A percentile compares a stretch with the other conserved stretches of the same genome.
phyloP scores from a whole-genome alignment of 92 coral and sea anemone species.

The Muricea muricata region DNA sequence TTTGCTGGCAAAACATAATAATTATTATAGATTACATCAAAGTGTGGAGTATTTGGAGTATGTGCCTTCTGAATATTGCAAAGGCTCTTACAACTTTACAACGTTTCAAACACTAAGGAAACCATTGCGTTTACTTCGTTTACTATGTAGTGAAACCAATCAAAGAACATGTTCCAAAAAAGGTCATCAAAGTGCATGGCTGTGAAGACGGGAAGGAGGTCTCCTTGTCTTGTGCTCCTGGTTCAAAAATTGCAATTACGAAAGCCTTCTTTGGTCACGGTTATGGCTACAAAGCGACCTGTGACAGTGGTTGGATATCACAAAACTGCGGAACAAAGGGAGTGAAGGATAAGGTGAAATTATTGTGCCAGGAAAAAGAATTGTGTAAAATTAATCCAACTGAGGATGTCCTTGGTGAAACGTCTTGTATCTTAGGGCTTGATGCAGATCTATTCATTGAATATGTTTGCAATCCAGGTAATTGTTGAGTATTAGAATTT shows the following conservation, averaged over 20 bases:
- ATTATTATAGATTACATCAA: too few relatives aligned
- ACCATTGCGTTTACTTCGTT: too few relatives aligned
- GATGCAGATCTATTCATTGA: constrained; percentile 60
- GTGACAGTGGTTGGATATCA: constrained; percentile 54
- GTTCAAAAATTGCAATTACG: constrained; percentile 49
- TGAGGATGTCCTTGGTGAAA: constrained; percentile 58
- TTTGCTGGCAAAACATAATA: too few relatives aligned
- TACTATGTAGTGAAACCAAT: not conserved
- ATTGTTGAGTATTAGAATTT: not conserved
- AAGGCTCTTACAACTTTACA: not conserved
- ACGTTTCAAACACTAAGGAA: constrained; percentile 18
- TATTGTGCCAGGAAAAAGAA: constrained; percentile 58
- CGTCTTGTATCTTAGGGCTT: constrained; percentile 66
- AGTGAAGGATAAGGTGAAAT: constrained; percentile 44
- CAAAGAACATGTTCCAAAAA: not conserved
- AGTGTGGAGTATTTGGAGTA: too few relatives aligned
- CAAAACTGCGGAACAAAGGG: constrained; percentile 60
- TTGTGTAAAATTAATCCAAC: constrained; percentile 58
- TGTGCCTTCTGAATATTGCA: not conserved
- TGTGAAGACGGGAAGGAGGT: constrained; percentile 60
- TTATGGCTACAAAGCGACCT: constrained; percentile 52
- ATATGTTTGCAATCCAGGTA: constrained; percentile 66
- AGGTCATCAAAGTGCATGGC: constrained; percentile 32
- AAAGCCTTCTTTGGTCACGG: constrained; percentile 67
- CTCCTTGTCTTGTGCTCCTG: constrained; percentile 39